Evolutionary conservation across 2,113 vertebrate species (phyloP), one percentile per base, ranked within the genome.

Genomic region (Grammomys dolichurus): DNA sequence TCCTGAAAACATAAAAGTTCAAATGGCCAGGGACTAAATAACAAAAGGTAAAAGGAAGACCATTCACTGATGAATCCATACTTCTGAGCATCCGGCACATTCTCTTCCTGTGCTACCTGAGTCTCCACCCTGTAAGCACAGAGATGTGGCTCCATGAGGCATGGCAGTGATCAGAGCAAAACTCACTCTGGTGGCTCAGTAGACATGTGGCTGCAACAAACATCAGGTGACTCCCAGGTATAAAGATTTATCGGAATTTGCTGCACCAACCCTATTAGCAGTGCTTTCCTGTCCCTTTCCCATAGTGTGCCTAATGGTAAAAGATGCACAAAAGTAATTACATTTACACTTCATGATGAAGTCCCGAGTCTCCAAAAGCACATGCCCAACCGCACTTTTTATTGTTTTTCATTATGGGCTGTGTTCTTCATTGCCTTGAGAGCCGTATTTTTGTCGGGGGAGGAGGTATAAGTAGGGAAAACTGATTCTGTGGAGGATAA

Each of bases 341-440:
- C 95, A 95, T 96, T 98, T 97, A 92, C 91, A 95, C 98, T 98
- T 98, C 97, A 98, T 98, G 96, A 98, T 94, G 92, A 98, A 98
- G 97, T 98, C 94, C 96, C 76, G 51, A 94, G 97, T 98, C 98
- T 98, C 97, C 97, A 76, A 51, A 95, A 98, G 95, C 98, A 96
- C 95, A 96, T 96, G 98, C 93, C 85, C 96, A 95, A 97, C 98
- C 89, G 96, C 5, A 70, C 91, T 28, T 98, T 99, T 99, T 99
- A 98, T 98, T 98, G 98, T 97, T 98, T 99, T 98, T 98, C 98
- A 98, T 99, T 98, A 99, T 98, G 97, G 95, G 97, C 97, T 98
- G 89, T 97, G 96, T 98, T 98, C 98, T 98, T 98, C 98, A 54
- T 97, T 98, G 98, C 98, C 97, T 98, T 96, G 96, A 95, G 96